phyloP scores from a whole-genome alignment of 53 echinoderm and acorn worm species.

The Glandiceps talaboti region DNA sequence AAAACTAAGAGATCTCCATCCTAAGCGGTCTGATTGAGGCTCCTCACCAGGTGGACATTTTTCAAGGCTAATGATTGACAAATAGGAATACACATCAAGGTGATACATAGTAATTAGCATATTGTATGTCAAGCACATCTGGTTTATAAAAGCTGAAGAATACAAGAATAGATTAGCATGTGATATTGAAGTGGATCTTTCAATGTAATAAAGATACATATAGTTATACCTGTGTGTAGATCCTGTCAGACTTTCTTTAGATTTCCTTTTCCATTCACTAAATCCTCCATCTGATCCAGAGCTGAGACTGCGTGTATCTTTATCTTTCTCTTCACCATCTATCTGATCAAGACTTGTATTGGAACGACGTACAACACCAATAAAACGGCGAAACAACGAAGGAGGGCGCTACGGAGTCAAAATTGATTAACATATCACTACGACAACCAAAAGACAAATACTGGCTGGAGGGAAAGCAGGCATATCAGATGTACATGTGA shows the following conservation, averaged over 20 bases:
- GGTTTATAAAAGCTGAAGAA: too few species aligned
- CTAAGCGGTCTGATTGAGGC: neutral
- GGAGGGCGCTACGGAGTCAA: slow-evolving; percentile 50
- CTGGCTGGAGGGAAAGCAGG: too few species aligned
- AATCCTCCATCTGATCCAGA: neutral
- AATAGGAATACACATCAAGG: too few species aligned
- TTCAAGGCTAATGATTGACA: neutral
- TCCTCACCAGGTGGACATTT: neutral
- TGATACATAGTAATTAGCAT: too few species aligned
- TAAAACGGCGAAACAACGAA: slow-evolving; percentile 59
- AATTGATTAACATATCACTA: too few species aligned
- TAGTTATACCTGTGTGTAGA: neutral
- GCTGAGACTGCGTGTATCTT: neutral
- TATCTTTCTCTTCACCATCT: neutral
- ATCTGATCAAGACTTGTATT: neutral
- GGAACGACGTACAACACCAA: slow-evolving; percentile 52
- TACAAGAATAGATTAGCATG: too few species aligned
- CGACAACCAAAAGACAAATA: too few species aligned
- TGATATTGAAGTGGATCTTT: too few species aligned
- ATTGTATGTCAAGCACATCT: too few species aligned
- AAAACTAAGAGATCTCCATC: neutral
- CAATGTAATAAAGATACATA: too few species aligned
- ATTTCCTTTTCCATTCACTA: neutral
- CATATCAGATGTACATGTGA: too few species aligned
- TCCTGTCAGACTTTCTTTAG: neutral